Conservation (phyloP, 2,888 invertebrate genomes). For the Trissolcus brochymenae region DNA sequence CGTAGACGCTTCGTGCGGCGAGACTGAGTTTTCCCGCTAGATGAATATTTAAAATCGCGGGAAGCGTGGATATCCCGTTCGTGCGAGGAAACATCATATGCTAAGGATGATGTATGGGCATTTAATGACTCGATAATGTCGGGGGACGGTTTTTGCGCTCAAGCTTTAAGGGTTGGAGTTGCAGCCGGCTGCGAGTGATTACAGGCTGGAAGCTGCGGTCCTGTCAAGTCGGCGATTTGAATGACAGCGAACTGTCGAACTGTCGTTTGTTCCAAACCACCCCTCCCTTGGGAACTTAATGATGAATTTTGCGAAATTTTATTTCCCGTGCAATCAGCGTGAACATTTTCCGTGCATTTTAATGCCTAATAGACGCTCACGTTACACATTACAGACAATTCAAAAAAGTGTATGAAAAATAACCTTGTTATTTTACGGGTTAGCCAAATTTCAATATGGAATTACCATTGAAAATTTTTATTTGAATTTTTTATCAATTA, state of each 20-base stretch:
- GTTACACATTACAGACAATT: no score
- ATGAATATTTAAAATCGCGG: constrained; percentile 52
- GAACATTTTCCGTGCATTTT: no score
- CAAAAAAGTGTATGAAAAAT: no score
- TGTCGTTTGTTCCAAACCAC: constrained; percentile 61
- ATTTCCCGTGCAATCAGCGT: constrained; percentile 21
- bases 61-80: constrained; percentile 48
- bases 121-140: constrained; percentile 74
- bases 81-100: constrained; percentile 61
- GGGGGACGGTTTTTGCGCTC: constrained; percentile 65
- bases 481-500: no score
- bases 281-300: constrained; percentile 37
- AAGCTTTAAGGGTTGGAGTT: constrained; percentile 62
- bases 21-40: constrained; percentile 25
- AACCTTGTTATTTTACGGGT: no score
- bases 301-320: constrained; percentile 38
- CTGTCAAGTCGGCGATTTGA: constrained; percentile 55
- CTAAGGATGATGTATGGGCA: constrained; percentile 74
- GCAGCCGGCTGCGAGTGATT: constrained; percentile 52
- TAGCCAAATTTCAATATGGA: no score
- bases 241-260: constrained; percentile 66
- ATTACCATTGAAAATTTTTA: no score
- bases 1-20: constrained; percentile 7
- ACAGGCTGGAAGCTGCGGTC: constrained; percentile 44
- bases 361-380: no score